These are phyloP conservation scores for Diploscapter pachys DNA, from an alignment of 1,140 invertebrate species.

Conservation along the genomic window DNA sequence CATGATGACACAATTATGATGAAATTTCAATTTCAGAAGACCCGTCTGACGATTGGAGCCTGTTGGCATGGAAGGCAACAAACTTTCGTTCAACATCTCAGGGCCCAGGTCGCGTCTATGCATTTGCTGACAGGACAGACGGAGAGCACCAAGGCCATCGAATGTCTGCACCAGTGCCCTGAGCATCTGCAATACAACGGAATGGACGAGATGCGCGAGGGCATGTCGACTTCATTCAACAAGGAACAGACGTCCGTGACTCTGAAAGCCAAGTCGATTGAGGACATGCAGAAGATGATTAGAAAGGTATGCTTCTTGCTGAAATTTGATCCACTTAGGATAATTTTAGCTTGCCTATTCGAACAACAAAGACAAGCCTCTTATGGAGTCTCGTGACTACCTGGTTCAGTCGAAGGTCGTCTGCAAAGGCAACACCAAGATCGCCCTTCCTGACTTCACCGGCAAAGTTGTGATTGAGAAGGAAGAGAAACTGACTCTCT, in stretches of 20 bases:
- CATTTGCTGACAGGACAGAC: constrained; percentile 45
- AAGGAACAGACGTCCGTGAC: too few species aligned
- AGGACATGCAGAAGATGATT: too few species aligned
- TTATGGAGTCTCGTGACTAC: too few species aligned
- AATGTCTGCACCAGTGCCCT: constrained; percentile 46
- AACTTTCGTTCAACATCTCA: constrained; percentile 54
- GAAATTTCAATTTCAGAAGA: constrained; percentile 65
- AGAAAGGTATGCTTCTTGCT: too few species aligned
- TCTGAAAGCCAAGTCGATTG: too few species aligned
- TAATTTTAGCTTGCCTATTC: too few species aligned
- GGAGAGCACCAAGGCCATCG: constrained; percentile 41
- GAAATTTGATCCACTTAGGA: too few species aligned
- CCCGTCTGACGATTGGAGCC: constrained; percentile 85
- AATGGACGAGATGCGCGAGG: constrained; percentile 23
- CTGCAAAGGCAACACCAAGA: background rate
- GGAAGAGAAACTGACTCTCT: constrained; percentile 30
- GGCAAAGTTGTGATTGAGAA: constrained; percentile 42
- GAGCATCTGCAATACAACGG: constrained; percentile 32
- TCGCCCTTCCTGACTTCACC: constrained; percentile 37
- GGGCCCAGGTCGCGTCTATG: constrained; percentile 46
- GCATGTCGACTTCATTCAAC: constrained; percentile 17
- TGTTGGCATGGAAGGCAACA: constrained; percentile 82
- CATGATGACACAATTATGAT: too few species aligned
- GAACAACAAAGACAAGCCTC: too few species aligned
- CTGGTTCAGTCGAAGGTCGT: too few species aligned